Conservation (phyloP, 2,888 invertebrate species). For the Entomobrya multifasciata region DNA sequence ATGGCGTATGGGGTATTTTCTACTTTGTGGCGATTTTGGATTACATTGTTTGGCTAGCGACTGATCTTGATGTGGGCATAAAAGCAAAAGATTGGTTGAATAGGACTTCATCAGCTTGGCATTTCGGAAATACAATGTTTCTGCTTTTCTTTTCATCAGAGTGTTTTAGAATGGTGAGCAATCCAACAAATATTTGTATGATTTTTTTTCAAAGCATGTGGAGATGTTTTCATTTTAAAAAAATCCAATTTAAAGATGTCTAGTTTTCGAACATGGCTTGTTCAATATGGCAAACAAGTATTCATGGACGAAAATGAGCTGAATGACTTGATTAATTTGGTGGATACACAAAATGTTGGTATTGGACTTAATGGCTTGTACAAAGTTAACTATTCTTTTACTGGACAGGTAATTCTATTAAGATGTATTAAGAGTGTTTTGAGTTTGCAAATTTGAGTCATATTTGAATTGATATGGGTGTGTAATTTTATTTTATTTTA, state of each 20-base stretch:
- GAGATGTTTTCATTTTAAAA: too few species aligned
- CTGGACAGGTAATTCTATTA: constrained; percentile 55
- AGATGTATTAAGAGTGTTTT: too few species aligned
- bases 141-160: constrained; percentile 44
- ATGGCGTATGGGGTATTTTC: constrained; percentile 36
- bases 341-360: constrained; percentile 41
- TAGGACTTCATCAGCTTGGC: not conserved
- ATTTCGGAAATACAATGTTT: constrained; percentile 9
- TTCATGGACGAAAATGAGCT: constrained; percentile 38
- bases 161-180: constrained; percentile 45
- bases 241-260: constrained; percentile 41
- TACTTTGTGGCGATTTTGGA: constrained; percentile 49
- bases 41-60: constrained; percentile 46
- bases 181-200: not conserved
- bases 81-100: constrained; percentile 34
- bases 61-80: constrained; percentile 56
- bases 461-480: not conserved
- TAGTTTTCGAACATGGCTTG: constrained; percentile 53
- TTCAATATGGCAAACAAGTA: constrained; percentile 17
- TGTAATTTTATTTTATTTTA: not conserved
- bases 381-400: constrained; percentile 51
- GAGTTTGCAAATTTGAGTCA: too few species aligned
- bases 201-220: not conserved
- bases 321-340: constrained; percentile 42
- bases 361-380: constrained; percentile 60